Base-by-base conservation (phyloP, 1,140 invertebrate species). In the Camponotus floridanus region DNA sequence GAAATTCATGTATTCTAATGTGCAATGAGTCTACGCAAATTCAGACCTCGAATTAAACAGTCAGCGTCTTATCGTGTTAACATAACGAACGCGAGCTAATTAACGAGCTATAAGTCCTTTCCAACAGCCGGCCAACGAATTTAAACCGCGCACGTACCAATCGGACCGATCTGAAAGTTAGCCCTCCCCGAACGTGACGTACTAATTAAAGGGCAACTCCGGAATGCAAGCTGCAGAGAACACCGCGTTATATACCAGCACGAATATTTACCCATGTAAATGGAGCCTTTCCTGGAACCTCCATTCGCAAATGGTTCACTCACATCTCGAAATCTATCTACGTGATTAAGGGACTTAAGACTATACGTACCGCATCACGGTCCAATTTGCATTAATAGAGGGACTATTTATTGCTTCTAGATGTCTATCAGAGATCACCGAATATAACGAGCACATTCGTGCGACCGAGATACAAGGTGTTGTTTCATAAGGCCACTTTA, bases 191-290 rank as follows among this genome's bases (percentile, higher is more conserved):
- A 76, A 89, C 87, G 91, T 87, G 88, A 91, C 85, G 87, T 88
- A 88, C 90, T 92, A 91, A 92, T 91, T 91, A 92, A 92, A 88
- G 83, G 86, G 86, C 80, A 81, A 91, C 87, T 91, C 80, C 45
- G 89, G 78, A 90, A 90, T 90, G 86, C 88, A 61, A 74, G 67
- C 62, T 79, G 64, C 61, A 73, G 76, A 71, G 88, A 73, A 81
- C 74, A 42, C 73, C 45, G 33, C 78, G 70, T 51, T 79, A 79
- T 84, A 89, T 74, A 86, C n/a, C 33, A 55, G 55, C 39, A 55
- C 70, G 68, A 81, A 89, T 86, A 86, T 88, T 89, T 89, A 79
- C 84, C 73, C 81, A 76, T 86, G 84, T 86, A 89, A 89, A 89
- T 88, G 68, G 81, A 79, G 65, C 87, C 87, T 89, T 89, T 89